Percentiles rank a stretch among this genome's conserved stretches.
Evolutionary conservation across 2,113 vertebrate genomes (phyloP).

Genomic region (Scolopax mira): DNA sequence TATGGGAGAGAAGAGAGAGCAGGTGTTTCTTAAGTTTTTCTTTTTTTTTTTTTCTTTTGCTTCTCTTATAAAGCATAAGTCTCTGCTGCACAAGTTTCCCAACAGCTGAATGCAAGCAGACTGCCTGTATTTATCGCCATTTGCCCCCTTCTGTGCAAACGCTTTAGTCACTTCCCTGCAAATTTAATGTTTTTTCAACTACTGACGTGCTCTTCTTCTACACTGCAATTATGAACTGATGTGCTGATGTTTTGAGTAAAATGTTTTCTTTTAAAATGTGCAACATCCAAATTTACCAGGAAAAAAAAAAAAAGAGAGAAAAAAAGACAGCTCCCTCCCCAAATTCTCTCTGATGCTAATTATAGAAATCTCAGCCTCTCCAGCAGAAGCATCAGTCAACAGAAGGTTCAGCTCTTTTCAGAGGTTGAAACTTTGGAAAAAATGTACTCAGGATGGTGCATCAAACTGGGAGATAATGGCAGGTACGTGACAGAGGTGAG

Average conservation of each 20-base stretch:
- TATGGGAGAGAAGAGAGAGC: neutral
- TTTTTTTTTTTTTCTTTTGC: fast-evolving
- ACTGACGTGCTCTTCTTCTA: neutral
- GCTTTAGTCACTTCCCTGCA: slow-evolving; percentile 32
- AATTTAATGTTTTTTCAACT: slow-evolving; percentile 17
- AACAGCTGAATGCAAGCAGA: neutral
- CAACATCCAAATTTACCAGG: neutral
- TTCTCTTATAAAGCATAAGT: neutral
- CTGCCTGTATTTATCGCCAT: slow-evolving; percentile 30
- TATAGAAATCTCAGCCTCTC: neutral
- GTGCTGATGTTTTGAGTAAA: neutral
- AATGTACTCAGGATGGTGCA: neutral
- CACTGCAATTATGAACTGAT: neutral
- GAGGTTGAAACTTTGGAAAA: neutral
- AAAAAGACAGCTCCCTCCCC: neutral
- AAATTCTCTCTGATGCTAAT: neutral
- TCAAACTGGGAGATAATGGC: neutral
- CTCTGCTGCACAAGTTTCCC: neutral
- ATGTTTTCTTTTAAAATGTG: neutral
- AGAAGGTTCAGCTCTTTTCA: neutral
- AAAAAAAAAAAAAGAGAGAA: neutral
- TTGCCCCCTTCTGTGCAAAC: slow-evolving; percentile 58
- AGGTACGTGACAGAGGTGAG: neutral
- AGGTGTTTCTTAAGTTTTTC: neutral
- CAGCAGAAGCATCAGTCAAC: neutral